Conservation (phyloP, 1,140 invertebrate genomes). For the Papilio aristodemus region DNA sequence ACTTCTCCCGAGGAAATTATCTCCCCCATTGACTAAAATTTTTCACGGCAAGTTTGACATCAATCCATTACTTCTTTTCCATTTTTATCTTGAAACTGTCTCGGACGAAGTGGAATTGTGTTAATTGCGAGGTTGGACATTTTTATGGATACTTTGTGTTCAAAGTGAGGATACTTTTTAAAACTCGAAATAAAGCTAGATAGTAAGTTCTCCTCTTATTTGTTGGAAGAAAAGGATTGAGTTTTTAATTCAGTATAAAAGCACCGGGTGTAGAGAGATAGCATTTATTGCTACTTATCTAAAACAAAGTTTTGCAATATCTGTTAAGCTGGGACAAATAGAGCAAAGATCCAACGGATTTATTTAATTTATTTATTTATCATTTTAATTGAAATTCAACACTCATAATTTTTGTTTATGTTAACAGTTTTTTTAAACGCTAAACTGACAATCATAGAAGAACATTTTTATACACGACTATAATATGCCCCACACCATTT, state of each 20-base stretch:
- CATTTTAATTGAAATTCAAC: too few species aligned
- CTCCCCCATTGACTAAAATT: conserved; percentile 78
- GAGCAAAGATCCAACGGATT: conserved; percentile 8
- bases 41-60: conserved; percentile 78
- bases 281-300: conserved; percentile 19
- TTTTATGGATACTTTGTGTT: conserved; percentile 60
- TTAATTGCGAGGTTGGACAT: conserved; percentile 69
- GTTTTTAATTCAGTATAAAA: conserved; percentile 26
- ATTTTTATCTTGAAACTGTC: conserved; percentile 72
- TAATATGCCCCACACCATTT: too few species aligned
- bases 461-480: too few species aligned
- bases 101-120: conserved; percentile 64
- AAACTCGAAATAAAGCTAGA: conserved; percentile 47
- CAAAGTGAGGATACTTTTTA: conserved; percentile 47
- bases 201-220: conserved; percentile 29
- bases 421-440: too few species aligned
- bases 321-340: conserved; percentile 14
- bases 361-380: not conserved
- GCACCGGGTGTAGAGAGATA: conserved; percentile 20
- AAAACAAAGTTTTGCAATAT: conserved; percentile 26
- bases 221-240: conserved; percentile 21
- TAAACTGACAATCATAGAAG: too few species aligned
- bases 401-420: too few species aligned
- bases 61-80: conserved; percentile 74
- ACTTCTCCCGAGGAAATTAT: conserved; percentile 73